Evolutionary conservation across 2,888 invertebrate species (phyloP), one percentile per base, ranked within the genome.

Genomic region (Lycophotia porphyrea): DNA sequence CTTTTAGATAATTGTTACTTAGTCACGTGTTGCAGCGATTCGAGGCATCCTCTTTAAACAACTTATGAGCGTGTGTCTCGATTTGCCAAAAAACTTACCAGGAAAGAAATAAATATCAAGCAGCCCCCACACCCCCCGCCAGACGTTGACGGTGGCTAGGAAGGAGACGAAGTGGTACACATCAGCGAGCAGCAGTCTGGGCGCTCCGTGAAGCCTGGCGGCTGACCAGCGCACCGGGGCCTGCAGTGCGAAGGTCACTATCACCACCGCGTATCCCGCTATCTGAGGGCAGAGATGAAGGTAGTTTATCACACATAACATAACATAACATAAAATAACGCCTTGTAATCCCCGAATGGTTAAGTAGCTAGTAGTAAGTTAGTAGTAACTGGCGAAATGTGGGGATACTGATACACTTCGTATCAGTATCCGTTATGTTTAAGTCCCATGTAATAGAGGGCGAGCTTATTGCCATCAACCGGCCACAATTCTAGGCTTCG

Each of bases 41-140:
- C 21, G 24, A 9, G 8, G 49, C 7, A 1, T 21, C 44, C 8
- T 47, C 24, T 42, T 13, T 44, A 21, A 47, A 18, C 24, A 24
- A 24, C 1, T 49, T 24, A 49, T 24, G 3, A 24, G 49, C 9
- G n/a, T 52, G n/a, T 52, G 0, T 49, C 49, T n/a, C 49, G 49
- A 11, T 13, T 55, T 5, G 13, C n/a, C 5, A 34, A 52, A 36
- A 36, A 39, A 97, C 97, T 92, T 91, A 98, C 98, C 97, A 93
- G 98, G 98, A 85, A 98, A 97, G 82, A 98, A 97, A 93, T 98
- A 98, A 55, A 98, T 95, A 93, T 99, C 98, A 39, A 98, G 96
- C 75, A 98, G 93, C 82, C 97, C 98, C 98, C 99, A 99, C 74
- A 98, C 97, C 24, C 98, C 98, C 65, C 99, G 97, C 99, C 99